Evolutionary conservation across 2,888 invertebrate species (phyloP), one percentile per base, ranked within the genome.

Genomic region (Lasioglossum oenotherae): DNA sequence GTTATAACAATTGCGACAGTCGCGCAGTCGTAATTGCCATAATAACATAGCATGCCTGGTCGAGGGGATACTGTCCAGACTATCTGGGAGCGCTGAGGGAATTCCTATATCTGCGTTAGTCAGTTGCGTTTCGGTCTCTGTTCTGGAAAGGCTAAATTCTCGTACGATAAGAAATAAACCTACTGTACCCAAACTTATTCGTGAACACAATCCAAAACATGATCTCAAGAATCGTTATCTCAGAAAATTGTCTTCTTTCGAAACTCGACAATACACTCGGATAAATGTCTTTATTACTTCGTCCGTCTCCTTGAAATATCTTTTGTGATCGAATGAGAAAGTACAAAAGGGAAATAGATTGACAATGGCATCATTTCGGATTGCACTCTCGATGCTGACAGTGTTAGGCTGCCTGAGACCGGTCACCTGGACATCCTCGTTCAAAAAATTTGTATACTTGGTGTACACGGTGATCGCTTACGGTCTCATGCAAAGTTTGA

Each of bases 381-480:
- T 16, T 31, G 64, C 6, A 64, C 31, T 64, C 19, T 31, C 41
- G 44, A 19, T 76, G 12, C 44, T 76, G 10, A 60, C 4, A 0
- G 12, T 31, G 12, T 31, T 23, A 0, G 76, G 76, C 14, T 77
- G 64, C 4, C 4, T 76, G 31, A 27, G 67, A n/a, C 76, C 76
- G 3, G 0, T 23, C 23, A 67, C 46, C 3, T 77, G 67, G 64
- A 46, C 46, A 6, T 77, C 76, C 5, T 19, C 46, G 38, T n/a
- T 10, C 4, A 35, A 69, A n/a, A 38, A n/a, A 38, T 49, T 69
- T 1, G 8, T 91, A 0, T 92, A 90, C 35, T 67, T 80, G 3
- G 19, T 76, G 1, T 89, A 88, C n/a, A 81, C 87, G 12, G 38
- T 81, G 0, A 31, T 90, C 0, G 27, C 85, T 4, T 14, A 85